These are phyloP conservation scores for Psix sp. DNA, from an alignment of 1,140 invertebrate species.

Conservation along the genomic window DNA sequence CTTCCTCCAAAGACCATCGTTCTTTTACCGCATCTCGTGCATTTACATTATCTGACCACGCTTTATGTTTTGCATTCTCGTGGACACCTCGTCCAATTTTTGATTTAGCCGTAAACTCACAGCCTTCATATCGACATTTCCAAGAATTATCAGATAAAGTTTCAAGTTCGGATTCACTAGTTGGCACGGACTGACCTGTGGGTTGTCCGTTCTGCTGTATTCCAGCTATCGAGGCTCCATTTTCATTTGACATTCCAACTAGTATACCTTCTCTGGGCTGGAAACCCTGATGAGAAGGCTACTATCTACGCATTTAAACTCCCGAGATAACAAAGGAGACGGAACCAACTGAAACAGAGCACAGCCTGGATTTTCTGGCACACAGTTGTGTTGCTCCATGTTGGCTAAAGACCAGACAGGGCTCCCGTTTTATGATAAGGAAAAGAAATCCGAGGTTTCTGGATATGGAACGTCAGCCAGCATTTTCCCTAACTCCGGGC, in stretches of 20 bases:
- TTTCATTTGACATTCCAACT: conserved; percentile 2
- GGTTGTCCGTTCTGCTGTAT: neutral
- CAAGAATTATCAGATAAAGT: too few relatives aligned
- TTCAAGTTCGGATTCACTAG: neutral
- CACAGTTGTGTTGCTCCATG: too few relatives aligned
- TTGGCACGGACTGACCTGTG: conserved; percentile 4
- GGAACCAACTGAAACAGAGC: too few relatives aligned
- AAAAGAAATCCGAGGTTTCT: too few relatives aligned
- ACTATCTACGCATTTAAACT: too few relatives aligned
- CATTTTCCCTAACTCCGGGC: too few relatives aligned
- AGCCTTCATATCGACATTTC: conserved; percentile 5
- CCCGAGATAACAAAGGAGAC: too few relatives aligned
- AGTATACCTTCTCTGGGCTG: neutral
- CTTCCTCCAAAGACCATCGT: too few relatives aligned
- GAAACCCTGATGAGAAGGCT: conserved; percentile 12
- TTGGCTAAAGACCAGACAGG: too few relatives aligned
- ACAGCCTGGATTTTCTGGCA: too few relatives aligned
- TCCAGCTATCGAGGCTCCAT: neutral
- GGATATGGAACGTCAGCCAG: too few relatives aligned
- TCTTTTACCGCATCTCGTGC: neutral
- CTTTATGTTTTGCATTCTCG: conserved; percentile 8
- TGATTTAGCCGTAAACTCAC: neutral
- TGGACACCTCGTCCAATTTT: conserved; percentile 4
- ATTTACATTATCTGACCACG: neutral
- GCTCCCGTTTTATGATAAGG: too few relatives aligned